Conservation (phyloP, 1,140 invertebrate genomes). For the Pogonomyrmex californicus region DNA sequence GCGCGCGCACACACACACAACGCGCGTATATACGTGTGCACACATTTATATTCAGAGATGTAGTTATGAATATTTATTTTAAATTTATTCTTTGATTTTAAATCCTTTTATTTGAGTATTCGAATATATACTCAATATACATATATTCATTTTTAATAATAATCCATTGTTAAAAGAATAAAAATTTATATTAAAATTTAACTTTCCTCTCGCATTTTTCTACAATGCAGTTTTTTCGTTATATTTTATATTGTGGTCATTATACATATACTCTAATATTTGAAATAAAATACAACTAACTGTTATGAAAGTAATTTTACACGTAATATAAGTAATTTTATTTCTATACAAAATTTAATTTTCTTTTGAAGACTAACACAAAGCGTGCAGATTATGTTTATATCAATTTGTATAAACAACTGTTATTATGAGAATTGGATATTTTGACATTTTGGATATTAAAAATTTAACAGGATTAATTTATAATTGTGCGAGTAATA, state of each 20-base stretch:
- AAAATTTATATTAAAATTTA: neutral
- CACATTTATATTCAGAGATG: too few relatives aligned
- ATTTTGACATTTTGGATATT: neutral
- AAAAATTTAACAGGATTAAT: neutral
- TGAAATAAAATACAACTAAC: neutral
- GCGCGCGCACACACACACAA: too few relatives aligned
- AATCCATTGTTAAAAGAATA: neutral
- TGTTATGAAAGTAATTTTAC: neutral
- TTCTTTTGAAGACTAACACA: neutral
- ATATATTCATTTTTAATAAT: neutral
- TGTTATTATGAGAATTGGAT: neutral
- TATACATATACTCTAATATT: neutral
- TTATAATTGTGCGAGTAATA: neutral
- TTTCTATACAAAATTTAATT: neutral
- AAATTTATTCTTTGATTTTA: neutral
- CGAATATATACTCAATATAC: too few relatives aligned
- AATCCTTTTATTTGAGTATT: neutral
- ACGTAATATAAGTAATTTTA: neutral
- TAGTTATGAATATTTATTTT: neutral
- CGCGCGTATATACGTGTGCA: too few relatives aligned
- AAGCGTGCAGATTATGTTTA: neutral
- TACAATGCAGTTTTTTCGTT: neutral
- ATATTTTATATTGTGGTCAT: neutral
- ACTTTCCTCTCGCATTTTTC: neutral
- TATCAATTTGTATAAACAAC: neutral